Evolutionary conservation across 2,113 vertebrate species (phyloP), one percentile per base, ranked within the genome.

Genomic region (Choloepus hoffmanni): DNA sequence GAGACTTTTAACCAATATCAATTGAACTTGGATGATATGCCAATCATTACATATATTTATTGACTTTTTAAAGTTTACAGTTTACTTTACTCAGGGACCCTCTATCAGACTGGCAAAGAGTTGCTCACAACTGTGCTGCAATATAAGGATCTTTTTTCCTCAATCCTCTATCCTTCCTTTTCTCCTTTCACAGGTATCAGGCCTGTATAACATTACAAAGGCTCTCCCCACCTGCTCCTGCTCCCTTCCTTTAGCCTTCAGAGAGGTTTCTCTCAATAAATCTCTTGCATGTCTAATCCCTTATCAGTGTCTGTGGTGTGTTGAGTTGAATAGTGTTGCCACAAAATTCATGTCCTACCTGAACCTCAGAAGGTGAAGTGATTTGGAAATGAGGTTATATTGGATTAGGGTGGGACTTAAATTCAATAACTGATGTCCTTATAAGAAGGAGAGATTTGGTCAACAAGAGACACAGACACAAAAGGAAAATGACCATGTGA

Each of bases 41-140:
- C 9, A 21, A 16, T 5, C 0, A 0, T 36, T 36, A 36, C 36
- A 36, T 68, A n/a, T n/a, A 50, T 36, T 76, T 68, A 43, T 68
- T 26, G 63, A 67, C 36, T 85, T 70, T 12, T 23, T 63, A 53
- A 53, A 0, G 55, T 76, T 62, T 67, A 16, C 14, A 67, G 18
- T 33, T 68, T 23, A 5, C 36, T 65, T 53, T 24, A 33, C 11
- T 68, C 19, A 60, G 1, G 28, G 36, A 40, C 12, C 18, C 8
- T 24, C 18, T 4, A 5, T 6, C 4, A 43, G 16, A 48, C 2
- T 45, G 81, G 48, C 14, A 0, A 2, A 10, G 33, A 5, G 14
- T 13, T 40, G 18, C 14, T 63, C 18, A 9, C 2, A 0, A 7
- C 33, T 7, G 3, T 3, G 12, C 7, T 1, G 4, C 28, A 9